These are phyloP conservation scores for Liasis olivaceus DNA, from an alignment of 2,797 vertebrate genomes.

Conservation along the genomic window DNA sequence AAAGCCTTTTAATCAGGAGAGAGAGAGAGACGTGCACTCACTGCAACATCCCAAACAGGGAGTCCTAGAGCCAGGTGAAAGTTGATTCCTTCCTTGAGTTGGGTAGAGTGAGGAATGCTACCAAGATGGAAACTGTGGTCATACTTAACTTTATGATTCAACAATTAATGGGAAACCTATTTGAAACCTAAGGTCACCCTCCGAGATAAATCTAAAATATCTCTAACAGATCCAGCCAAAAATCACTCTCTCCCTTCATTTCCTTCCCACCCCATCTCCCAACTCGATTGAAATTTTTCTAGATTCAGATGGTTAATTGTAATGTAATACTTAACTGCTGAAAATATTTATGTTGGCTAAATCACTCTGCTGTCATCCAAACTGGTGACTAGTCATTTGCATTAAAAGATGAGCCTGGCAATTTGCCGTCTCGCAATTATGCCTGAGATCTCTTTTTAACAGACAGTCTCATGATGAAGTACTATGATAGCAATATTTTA, in stretches of 20 bases:
- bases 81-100: background rate
- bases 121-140: background rate
- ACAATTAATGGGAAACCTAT: background rate
- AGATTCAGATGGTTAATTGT: background rate
- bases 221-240: background rate
- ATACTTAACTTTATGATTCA: background rate
- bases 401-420: background rate
- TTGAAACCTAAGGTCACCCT: background rate
- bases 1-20: no score
- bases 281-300: background rate
- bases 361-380: background rate
- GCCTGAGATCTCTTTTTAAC: background rate
- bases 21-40: no score
- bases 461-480: background rate
- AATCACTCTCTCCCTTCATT: background rate
- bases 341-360: background rate
- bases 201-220: background rate
- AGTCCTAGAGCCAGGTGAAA: no score
- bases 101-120: background rate
- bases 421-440: background rate
- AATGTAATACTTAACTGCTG: background rate
- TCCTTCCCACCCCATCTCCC: background rate
- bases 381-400: background rate
- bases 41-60: no score
- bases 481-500: background rate